These are phyloP conservation scores for Smithornis capensis DNA, from an alignment of 2,113 vertebrate species.

Conservation along the genomic window DNA sequence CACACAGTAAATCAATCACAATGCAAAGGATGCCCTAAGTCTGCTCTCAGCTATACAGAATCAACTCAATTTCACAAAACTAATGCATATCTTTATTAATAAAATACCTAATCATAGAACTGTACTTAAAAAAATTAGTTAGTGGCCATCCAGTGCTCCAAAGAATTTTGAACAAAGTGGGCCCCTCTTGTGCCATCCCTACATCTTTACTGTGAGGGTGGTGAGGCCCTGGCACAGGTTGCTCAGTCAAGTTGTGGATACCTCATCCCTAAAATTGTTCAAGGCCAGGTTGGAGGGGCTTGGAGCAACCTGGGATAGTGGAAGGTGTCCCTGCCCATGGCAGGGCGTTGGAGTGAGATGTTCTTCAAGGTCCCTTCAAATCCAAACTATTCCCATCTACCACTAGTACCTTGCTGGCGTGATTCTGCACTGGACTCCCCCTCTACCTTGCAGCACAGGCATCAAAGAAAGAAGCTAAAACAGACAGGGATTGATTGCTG, in stretches of 20 bases:
- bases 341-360: not conserved
- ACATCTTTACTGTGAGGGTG: not conserved
- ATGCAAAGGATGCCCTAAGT: not conserved
- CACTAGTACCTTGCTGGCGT: fast-evolving
- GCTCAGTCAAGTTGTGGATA: not conserved
- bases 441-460: not conserved
- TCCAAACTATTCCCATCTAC: not conserved
- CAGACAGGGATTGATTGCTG: not conserved
- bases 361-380: not conserved
- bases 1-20: fast-evolving
- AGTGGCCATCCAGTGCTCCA: not conserved
- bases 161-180: not conserved
- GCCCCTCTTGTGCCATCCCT: not conserved
- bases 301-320: fast-evolving
- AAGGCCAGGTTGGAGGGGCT: not conserved
- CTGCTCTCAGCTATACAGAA: not conserved
- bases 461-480: not conserved
- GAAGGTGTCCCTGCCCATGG: not conserved
- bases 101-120: not conserved
- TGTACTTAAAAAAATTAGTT: not conserved
- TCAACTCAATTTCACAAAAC: not conserved
- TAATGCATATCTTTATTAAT: not conserved
- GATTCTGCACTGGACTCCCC: not conserved
- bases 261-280: not conserved
- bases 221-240: not conserved